phyloP scores from a whole-genome alignment of 1,140 invertebrate genomes.

The Drosophila insularis region DNA sequence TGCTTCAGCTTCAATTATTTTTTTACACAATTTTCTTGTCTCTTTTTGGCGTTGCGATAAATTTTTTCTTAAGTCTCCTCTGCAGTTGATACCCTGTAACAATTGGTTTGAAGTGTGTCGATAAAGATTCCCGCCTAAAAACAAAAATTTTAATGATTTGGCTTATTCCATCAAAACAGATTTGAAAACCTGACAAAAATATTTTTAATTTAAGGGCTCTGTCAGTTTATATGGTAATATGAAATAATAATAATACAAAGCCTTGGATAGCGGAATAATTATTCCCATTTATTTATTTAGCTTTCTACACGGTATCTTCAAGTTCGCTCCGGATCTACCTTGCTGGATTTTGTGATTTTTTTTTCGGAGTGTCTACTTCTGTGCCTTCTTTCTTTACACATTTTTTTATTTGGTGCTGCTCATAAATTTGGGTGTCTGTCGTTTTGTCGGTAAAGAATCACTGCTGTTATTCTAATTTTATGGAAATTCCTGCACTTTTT shows the following conservation, averaged over 20 bases:
- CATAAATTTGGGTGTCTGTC: slow-evolving; percentile 71
- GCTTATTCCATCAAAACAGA: no score
- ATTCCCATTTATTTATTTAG: not conserved
- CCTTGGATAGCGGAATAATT: no score
- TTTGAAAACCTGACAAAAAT: no score
- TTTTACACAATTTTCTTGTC: slow-evolving; percentile 70
- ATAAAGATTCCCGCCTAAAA: no score
- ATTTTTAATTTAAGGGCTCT: no score
- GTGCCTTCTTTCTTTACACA: slow-evolving; percentile 48
- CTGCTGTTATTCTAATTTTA: slow-evolving; percentile 81
- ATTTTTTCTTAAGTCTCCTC: slow-evolving; percentile 27
- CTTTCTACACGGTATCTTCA: not conserved
- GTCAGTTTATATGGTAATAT: no score
- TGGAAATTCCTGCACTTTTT: slow-evolving; percentile 80
- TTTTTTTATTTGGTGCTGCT: slow-evolving; percentile 58
- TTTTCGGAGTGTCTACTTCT: slow-evolving; percentile 7
- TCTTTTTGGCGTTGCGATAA: slow-evolving; percentile 50
- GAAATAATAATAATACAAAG: no score
- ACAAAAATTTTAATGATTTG: no score
- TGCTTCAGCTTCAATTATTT: slow-evolving; percentile 76
- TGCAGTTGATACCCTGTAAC: not conserved
- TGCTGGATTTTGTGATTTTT: slow-evolving; percentile 26
- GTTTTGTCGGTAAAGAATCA: slow-evolving; percentile 66
- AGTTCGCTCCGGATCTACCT: slow-evolving; percentile 12
- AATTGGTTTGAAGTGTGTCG: not conserved